Evolutionary conservation across 2,888 invertebrate genomes (phyloP).

Genomic region (Micoletzkya japonica): DNA sequence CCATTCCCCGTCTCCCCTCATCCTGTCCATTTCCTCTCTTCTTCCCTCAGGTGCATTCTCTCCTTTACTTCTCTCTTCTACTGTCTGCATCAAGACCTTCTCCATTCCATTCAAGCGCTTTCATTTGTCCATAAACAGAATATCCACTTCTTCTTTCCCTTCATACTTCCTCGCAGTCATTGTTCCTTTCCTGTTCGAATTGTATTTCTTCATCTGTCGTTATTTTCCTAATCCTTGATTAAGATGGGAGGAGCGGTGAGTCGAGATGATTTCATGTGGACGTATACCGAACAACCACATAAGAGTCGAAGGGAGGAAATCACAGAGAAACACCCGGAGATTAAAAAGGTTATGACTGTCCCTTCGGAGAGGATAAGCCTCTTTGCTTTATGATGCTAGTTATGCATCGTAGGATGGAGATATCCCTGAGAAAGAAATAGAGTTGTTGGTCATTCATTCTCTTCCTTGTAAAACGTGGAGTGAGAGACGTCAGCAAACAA

Average conservation of each 20-base stretch:
- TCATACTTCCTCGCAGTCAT: no score
- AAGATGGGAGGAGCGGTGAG: conserved; percentile 91
- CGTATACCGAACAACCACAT: conserved; percentile 94
- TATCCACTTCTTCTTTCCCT: not conserved
- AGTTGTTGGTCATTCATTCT: not conserved
- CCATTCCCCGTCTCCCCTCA: not conserved
- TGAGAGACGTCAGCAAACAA: not conserved
- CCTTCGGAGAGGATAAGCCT: not conserved
- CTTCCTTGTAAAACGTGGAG: not conserved
- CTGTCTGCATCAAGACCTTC: no score
- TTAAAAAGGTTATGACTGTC: conserved; percentile 65
- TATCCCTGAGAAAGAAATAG: not conserved
- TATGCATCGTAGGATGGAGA: not conserved
- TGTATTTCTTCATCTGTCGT: not conserved
- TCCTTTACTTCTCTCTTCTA: not conserved
- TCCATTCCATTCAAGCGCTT: not conserved
- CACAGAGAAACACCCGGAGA: conserved; percentile 92
- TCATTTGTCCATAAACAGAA: not conserved
- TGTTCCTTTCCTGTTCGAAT: not conserved
- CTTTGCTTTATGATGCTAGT: not conserved
- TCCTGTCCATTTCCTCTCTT: not conserved
- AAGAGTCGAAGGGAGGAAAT: conserved; percentile 90
- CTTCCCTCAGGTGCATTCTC: conserved; percentile 6
- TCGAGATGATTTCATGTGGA: conserved; percentile 94
- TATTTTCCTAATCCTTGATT: not conserved